A percentile compares a stretch with the other conserved stretches of the same genome.
Evolutionary conservation across 1,140 invertebrate genomes (phyloP).

Genomic region (Pteromalus puparum): DNA sequence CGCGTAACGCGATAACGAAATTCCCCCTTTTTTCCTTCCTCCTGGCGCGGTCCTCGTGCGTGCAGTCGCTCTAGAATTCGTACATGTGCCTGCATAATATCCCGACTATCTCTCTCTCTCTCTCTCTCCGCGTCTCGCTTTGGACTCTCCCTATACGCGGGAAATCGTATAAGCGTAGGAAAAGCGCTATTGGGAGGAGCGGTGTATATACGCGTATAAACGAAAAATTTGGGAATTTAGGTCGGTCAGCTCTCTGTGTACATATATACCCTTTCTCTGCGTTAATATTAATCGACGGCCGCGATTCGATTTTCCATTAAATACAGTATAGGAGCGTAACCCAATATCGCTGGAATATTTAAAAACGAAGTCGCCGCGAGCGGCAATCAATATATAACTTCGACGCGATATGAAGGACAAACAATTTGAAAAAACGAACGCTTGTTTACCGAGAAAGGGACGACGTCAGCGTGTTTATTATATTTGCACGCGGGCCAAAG

Average conservation of each 20-base stretch:
- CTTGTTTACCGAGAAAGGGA: too few species aligned
- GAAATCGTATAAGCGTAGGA: not conserved
- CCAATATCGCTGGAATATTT: too few species aligned
- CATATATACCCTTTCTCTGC: not conserved
- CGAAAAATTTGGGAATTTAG: not conserved
- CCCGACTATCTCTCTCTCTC: constrained; percentile 14
- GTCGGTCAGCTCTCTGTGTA: not conserved
- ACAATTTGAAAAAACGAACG: too few species aligned
- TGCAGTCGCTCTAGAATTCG: constrained; percentile 48
- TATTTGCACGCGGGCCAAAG: too few species aligned
- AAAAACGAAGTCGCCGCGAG: too few species aligned
- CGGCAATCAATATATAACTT: too few species aligned
- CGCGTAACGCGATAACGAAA: constrained; percentile 37
- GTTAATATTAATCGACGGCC: not conserved
- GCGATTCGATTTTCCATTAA: not conserved
- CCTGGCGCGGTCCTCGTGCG: not conserved
- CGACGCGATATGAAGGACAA: too few species aligned
- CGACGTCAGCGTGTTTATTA: too few species aligned
- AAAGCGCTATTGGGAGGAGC: not conserved
- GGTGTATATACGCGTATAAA: not conserved
- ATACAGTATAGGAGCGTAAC: not conserved
- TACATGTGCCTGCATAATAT: constrained; percentile 56
- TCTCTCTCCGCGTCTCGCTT: not conserved
- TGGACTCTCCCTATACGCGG: not conserved
- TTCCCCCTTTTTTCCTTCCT: not conserved